A percentile compares a stretch with the other conserved stretches of the same genome.
phyloP scores from a whole-genome alignment of 2,888 invertebrate genomes.

The Nymphalis polychloros region DNA sequence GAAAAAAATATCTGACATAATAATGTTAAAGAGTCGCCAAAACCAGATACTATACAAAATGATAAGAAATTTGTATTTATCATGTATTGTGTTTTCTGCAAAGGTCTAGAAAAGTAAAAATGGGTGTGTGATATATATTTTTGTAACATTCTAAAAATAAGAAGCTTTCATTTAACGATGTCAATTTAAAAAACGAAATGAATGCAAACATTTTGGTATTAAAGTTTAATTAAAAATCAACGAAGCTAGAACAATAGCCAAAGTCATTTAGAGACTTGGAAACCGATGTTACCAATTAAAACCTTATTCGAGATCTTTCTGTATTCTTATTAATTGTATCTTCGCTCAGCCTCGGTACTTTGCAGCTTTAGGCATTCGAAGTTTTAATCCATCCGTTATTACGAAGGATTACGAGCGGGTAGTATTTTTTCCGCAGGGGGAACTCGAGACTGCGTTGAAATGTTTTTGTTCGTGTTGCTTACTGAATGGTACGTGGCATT shows the following conservation, averaged over 20 bases:
- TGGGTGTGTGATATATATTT: too few species aligned
- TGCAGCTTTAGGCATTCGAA: conserved; percentile 47
- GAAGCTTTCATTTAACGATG: too few species aligned
- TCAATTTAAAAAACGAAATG: background rate
- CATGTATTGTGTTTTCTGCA: too few species aligned
- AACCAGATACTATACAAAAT: too few species aligned
- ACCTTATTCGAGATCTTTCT: conserved; percentile 33
- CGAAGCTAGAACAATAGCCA: conserved; percentile 16
- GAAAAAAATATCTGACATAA: too few species aligned
- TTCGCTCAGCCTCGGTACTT: conserved; percentile 43
- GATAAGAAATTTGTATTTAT: too few species aligned
- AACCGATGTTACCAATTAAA: conserved; percentile 38
- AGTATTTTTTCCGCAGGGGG: conserved; percentile 43
- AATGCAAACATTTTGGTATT: conserved; percentile 3
- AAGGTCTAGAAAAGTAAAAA: too few species aligned
- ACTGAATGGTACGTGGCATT: conserved; percentile 33
- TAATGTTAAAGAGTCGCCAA: too few species aligned
- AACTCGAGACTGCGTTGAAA: conserved; percentile 36
- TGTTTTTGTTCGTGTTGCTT: conserved; percentile 45
- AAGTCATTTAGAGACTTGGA: conserved; percentile 12
- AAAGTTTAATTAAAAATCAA: conserved; percentile 13
- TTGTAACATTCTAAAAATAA: too few species aligned
- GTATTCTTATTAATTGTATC: conserved; percentile 41
- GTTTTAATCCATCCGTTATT: conserved; percentile 54
- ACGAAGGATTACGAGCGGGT: conserved; percentile 49